A percentile compares a stretch with the other conserved stretches of the same genome.
Evolutionary conservation across 1,140 invertebrate species (phyloP).

Genomic region (Brachionus rubens): DNA sequence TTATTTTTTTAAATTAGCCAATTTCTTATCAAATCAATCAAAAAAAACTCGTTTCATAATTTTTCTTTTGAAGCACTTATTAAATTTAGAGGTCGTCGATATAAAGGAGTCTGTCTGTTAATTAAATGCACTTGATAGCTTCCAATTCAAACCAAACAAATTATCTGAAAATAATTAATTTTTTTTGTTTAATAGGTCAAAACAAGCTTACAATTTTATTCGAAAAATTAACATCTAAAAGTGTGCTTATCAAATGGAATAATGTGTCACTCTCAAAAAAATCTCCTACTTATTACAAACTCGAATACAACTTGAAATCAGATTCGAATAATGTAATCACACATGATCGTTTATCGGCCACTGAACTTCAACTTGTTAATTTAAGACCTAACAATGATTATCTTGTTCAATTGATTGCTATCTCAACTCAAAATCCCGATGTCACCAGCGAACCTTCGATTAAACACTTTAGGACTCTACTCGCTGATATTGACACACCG

Average conservation of each 20-base stretch:
- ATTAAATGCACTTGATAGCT: too few relatives aligned
- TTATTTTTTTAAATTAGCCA: too few relatives aligned
- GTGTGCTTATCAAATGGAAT: slow-evolving; percentile 29
- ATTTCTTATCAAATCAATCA: too few relatives aligned
- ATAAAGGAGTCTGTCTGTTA: too few relatives aligned
- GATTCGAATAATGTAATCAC: neutral
- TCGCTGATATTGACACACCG: neutral
- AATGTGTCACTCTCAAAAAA: neutral
- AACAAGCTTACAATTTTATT: neutral
- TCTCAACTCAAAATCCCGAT: neutral
- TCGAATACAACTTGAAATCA: slow-evolving; percentile 4
- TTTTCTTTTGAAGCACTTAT: too few relatives aligned
- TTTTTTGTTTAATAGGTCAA: neutral
- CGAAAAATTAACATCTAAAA: slow-evolving; percentile 11
- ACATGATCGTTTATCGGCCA: neutral
- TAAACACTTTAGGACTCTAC: slow-evolving; percentile 10
- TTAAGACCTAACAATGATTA: slow-evolving; percentile 30
- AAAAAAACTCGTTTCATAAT: too few relatives aligned
- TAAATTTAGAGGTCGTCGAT: too few relatives aligned
- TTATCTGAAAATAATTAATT: too few relatives aligned
- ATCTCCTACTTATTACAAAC: slow-evolving; percentile 27
- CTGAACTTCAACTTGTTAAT: slow-evolving; percentile 13
- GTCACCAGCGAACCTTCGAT: neutral
- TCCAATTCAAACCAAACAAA: too few relatives aligned
- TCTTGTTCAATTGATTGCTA: neutral